Evolutionary conservation across 2,797 vertebrate species (phyloP), one percentile per base, ranked within the genome.

Genomic region (Gymnocypris eckloni): DNA sequence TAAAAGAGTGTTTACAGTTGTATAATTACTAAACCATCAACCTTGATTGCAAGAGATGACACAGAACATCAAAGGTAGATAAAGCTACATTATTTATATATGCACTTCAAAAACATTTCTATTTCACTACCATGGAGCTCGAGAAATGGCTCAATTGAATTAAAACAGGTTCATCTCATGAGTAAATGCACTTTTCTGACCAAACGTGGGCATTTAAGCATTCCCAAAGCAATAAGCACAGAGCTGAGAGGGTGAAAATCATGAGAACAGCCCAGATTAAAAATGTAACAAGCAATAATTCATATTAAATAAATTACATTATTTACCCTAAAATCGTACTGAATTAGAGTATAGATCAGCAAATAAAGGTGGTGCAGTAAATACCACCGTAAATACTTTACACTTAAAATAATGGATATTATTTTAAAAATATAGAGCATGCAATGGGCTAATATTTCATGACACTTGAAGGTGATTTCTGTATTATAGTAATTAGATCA

Each of bases 71-170:
- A 86, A 81, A 84, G 64, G 39, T 48, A 18, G 52, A 67, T 54
- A 20, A 12, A n/a, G 33, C 43, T 50, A 22, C 78, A 86, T 86
- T 52, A 85, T 81, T 87, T 52, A 87, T 61, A 83, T 45, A n/a
- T 18, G n/a, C 16, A 18, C 70, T 67, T 59, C 15, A 9, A 6
- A 72, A 59, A 39, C 28, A 76, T 79, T 83, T 56, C 25, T 20
- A 48, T 52, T 37, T 50, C 56, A 37, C n/a, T 15, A 50, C 45
- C 70, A 87, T 69, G 81, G 70, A 8, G 6, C 81, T 54, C 3
- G 11, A 50, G 56, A 64, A 77, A 64, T 0, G 15, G 20, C 22
- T 9, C 22, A 39, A 4, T 37, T 25, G 15, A 69, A 80, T 39
- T 13, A 50, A 43, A 41, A 59, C 10, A 54, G 33, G n/a, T 73